Percentiles rank a stretch among this genome's conserved stretches.
These are phyloP conservation scores for Diplazon laetatorius DNA, from an alignment of 2,888 invertebrate genomes.

Conservation along the genomic window DNA sequence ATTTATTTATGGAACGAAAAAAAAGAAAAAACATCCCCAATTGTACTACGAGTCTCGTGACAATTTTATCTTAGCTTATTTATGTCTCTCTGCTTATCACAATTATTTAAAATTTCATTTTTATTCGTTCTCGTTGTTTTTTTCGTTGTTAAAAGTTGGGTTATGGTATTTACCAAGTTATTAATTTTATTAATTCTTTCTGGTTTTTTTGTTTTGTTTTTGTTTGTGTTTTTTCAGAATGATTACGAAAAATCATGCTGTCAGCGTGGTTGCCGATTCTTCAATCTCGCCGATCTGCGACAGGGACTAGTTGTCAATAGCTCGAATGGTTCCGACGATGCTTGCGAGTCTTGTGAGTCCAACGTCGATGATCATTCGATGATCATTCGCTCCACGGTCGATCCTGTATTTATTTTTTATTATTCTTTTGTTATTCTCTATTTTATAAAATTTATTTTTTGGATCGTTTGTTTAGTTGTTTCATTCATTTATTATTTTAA, in stretches of 20 bases:
- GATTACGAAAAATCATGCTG: conserved; percentile 77
- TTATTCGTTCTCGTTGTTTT: background rate
- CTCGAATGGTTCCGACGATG: conserved; percentile 75
- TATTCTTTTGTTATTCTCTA: background rate
- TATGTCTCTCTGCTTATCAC: too few relatives aligned
- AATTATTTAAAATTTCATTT: too few relatives aligned
- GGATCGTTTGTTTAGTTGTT: too few relatives aligned
- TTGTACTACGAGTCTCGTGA: conserved; percentile 16
- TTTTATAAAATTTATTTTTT: too few relatives aligned
- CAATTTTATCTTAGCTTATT: too few relatives aligned
- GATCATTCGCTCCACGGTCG: too few relatives aligned
- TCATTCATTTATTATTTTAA: too few relatives aligned
- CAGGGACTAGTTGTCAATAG: conserved; percentile 72
- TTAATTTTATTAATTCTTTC: background rate
- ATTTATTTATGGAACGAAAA: too few relatives aligned
- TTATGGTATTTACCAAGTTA: too few relatives aligned
- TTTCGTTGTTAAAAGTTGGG: too few relatives aligned
- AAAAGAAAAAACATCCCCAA: too few relatives aligned
- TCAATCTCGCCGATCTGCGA: conserved; percentile 77
- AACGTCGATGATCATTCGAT: conserved; percentile 3
- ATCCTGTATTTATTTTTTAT: background rate
- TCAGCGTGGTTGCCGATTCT: conserved; percentile 80
- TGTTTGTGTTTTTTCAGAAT: conserved; percentile 65
- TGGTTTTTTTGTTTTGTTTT: too few relatives aligned
- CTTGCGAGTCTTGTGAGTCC: conserved; percentile 77